Evolutionary conservation across 2,113 vertebrate species (phyloP), one percentile per base, ranked within the genome.

Genomic region (Barnardius zonarius): DNA sequence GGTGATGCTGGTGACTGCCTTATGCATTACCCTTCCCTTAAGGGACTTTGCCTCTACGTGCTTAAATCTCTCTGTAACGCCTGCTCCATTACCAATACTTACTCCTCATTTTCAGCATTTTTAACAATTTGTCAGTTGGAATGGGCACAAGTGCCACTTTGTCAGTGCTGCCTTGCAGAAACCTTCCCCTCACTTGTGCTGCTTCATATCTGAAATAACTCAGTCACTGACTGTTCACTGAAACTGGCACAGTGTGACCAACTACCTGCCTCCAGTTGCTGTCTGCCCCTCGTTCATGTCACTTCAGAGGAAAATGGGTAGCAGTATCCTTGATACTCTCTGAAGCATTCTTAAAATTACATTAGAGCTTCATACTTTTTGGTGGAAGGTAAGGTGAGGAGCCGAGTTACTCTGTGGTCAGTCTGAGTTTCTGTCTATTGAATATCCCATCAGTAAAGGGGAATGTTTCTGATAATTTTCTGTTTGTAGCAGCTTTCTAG

Each of bases 181-280:
- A n/a, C 51, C 14, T 31, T 72, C 37, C 5, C 6, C 35, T 81
- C 39, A 0, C 44, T 43, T 43, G 17, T 1, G 1, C 55, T 17
- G 6, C 33, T 35, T 30, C 17, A 2, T 14, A 4, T 18, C 64
- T 61, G 52, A 25, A 44, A 41, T 62, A 25, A 44, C 8, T 67
- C 37, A 2, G 30, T 75, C 37, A 5, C 33, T 31, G 27, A 46
- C 52, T 8, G 1, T 17, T 51, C 66, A 4, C 20, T 59, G 39
- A 17, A 78, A 15, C 24, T 22, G 66, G 44, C 72, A 46, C 57
- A 20, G 23, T 33, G 18, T 13, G 15, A 37, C 57, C 57, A 59
- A 14, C 57, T n/a, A 0, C 61, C 55, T 78, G 24, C 23, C 37
- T 76, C 43, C 7, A 0, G 44, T 49, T 59, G 39, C 52, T 44